Evolutionary conservation across 2,113 vertebrate species (phyloP).

Genomic region (Sula dactylatra): DNA sequence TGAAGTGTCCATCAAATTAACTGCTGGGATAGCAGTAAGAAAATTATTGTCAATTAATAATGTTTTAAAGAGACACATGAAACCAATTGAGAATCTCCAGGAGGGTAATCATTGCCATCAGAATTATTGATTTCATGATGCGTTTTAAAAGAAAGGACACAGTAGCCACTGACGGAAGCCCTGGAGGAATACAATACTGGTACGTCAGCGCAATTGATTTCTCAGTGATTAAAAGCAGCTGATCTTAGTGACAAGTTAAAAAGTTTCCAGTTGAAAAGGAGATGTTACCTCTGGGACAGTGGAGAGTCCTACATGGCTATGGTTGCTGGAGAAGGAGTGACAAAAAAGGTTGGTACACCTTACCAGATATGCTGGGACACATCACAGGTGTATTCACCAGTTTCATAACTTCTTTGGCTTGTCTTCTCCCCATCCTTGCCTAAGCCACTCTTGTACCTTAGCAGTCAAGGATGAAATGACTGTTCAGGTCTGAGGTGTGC

Average conservation of each 20-base stretch:
- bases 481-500: not conserved
- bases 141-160: not conserved
- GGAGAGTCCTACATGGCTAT: not conserved
- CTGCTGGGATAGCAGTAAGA: not conserved
- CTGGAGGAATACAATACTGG: not conserved
- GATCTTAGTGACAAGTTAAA: not conserved
- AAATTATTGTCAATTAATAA: conserved; percentile 18
- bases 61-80: conserved; percentile 19
- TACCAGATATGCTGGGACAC: not conserved
- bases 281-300: not conserved
- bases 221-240: not conserved
- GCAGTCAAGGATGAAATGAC: not conserved
- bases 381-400: not conserved
- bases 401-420: not conserved
- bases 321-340: not conserved
- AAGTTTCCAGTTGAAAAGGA: not conserved
- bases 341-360: not conserved
- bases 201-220: not conserved
- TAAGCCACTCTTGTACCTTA: not conserved
- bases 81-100: not conserved
- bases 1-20: not conserved
- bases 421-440: not conserved
- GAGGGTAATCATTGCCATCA: conserved; percentile 15
- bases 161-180: not conserved
- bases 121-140: not conserved